These are phyloP conservation scores for Lithophane leautieri DNA, from an alignment of 2,888 invertebrate species.

Conservation along the genomic window DNA sequence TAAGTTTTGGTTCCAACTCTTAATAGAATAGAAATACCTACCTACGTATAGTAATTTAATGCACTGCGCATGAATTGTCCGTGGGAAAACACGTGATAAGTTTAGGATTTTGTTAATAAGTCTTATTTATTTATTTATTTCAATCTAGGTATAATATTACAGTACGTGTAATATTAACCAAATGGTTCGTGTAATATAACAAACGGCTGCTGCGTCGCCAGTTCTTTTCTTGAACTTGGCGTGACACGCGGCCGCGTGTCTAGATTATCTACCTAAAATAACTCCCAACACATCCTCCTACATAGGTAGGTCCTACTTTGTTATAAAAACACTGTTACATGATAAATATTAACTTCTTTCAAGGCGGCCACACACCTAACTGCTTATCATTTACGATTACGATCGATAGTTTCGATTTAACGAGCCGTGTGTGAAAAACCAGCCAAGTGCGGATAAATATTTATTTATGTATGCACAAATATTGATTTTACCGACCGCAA, in stretches of 20 bases:
- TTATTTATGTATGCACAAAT: too few relatives aligned
- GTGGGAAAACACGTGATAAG: neutral
- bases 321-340: neutral
- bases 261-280: too few relatives aligned
- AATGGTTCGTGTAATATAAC: too few relatives aligned
- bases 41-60: too few relatives aligned
- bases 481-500: too few relatives aligned
- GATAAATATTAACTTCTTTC: neutral
- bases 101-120: neutral
- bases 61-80: neutral
- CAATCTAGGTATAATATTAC: too few relatives aligned
- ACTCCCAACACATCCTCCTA: too few relatives aligned
- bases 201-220: too few relatives aligned
- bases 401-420: conserved; percentile 1
- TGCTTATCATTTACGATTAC: conserved; percentile 5
- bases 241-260: too few relatives aligned
- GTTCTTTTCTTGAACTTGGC: too few relatives aligned
- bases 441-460: neutral
- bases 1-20: neutral
- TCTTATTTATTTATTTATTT: neutral
- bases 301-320: neutral
- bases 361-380: neutral
- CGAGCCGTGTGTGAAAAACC: neutral
- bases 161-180: too few relatives aligned
- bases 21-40: neutral